Conservation (phyloP, 2,888 invertebrate species). For the Tuta absoluta region DNA sequence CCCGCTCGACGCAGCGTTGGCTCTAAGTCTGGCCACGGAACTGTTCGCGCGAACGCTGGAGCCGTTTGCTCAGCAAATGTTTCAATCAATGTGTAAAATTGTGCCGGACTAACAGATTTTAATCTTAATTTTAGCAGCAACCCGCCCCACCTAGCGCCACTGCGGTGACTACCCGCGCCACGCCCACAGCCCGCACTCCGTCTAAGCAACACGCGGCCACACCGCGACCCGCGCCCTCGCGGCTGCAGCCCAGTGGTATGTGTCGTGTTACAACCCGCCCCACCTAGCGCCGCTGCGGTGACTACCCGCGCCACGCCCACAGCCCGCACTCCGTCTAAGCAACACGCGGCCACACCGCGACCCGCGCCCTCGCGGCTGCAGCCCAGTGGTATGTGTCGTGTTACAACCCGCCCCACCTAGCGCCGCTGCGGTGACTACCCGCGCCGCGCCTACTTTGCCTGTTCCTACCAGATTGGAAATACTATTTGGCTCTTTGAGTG, state of each 20-base stretch:
- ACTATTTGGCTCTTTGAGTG: no score
- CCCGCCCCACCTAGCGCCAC: conserved; percentile 29
- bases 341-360: conserved; percentile 29
- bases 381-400: background rate
- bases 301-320: no score
- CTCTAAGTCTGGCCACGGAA: no score
- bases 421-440: no score
- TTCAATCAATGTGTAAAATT: no score
- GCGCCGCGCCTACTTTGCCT: no score
- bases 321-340: conserved; percentile 55
- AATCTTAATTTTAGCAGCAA: conserved; percentile 25
- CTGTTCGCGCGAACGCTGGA: no score
- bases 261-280: background rate
- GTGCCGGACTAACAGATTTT: no score
- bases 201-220: conserved; percentile 41
- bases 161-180: conserved; percentile 47
- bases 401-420: background rate
- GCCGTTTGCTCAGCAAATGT: no score
- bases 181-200: conserved; percentile 55
- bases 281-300: no score
- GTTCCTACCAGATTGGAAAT: no score
- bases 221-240: conserved; percentile 46
- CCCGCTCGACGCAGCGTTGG: no score
- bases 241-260: conserved; percentile 30
- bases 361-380: conserved; percentile 48